Percentiles rank a stretch among this genome's conserved stretches.
phyloP scores from a whole-genome alignment of 2,797 vertebrate species.

The Melanotaenia boesemani region DNA sequence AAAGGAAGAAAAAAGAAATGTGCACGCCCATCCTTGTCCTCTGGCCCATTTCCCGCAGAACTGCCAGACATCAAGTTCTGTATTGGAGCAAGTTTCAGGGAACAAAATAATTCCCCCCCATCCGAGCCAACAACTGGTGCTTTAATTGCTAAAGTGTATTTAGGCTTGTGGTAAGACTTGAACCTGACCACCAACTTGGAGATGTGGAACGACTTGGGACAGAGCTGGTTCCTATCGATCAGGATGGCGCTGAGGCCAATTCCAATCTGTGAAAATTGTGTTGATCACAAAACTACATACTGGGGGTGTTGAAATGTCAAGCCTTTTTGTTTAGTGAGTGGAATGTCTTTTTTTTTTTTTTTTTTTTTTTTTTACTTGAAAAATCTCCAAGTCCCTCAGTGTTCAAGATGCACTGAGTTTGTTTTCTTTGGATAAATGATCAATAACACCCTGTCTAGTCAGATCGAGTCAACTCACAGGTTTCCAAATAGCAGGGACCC shows the following conservation, averaged over 20 bases:
- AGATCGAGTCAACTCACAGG: conserved; percentile 51
- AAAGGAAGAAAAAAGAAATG: conserved; percentile 1
- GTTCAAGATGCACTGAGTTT: conserved; percentile 44
- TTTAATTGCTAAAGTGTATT: conserved; percentile 63
- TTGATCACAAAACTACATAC: conserved; percentile 62
- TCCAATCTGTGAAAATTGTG: conserved; percentile 54
- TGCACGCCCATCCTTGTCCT: conserved; percentile 19
- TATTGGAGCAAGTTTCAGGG: conserved; percentile 65
- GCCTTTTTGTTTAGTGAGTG: conserved; percentile 53
- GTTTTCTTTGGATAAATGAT: conserved; percentile 41
- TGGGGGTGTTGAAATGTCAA: conserved; percentile 38
- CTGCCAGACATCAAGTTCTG: conserved; percentile 56
- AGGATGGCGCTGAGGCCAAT: conserved; percentile 22
- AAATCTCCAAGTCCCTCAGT: conserved; percentile 50
- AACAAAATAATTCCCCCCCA: conserved; percentile 31
- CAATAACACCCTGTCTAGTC: conserved; percentile 39
- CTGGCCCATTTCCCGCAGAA: conserved; percentile 52
- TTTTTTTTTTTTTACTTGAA: conserved; percentile 62
- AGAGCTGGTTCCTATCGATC: conserved; percentile 38
- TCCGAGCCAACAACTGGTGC: conserved; percentile 67
- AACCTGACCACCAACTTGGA: conserved; percentile 26
- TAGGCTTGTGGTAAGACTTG: conserved; percentile 48
- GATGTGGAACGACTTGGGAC: conserved; percentile 26
- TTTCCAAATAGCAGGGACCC: conserved; percentile 49
- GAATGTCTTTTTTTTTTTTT: conserved; percentile 50